Percentiles rank a stretch among this genome's conserved stretches.
These are phyloP conservation scores for Isotomurus palustris DNA, from an alignment of 2,888 invertebrate genomes.

Conservation along the genomic window DNA sequence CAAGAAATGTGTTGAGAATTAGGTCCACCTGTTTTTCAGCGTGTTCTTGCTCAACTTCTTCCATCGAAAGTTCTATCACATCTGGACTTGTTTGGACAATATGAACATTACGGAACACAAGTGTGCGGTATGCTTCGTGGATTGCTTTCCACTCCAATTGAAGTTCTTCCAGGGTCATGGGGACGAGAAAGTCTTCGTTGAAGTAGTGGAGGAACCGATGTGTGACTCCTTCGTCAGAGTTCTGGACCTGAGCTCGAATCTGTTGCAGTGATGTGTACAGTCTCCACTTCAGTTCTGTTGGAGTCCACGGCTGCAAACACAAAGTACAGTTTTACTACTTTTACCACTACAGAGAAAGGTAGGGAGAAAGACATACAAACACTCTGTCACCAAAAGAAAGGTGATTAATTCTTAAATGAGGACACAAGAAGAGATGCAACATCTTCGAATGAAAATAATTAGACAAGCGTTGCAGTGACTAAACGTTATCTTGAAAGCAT, in stretches of 20 bases:
- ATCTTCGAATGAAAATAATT: no score
- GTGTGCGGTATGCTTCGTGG: slow-evolving; percentile 36
- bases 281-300: slow-evolving; percentile 37
- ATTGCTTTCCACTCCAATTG: slow-evolving; percentile 40
- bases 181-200: slow-evolving; percentile 40
- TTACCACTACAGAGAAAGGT: no score
- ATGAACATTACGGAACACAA: slow-evolving; percentile 37
- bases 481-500: no score
- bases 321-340: no score
- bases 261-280: slow-evolving; percentile 38
- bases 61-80: slow-evolving; percentile 38
- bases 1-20: slow-evolving; percentile 39
- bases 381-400: no score
- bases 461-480: no score
- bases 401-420: no score
- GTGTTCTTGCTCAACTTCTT: slow-evolving; percentile 39
- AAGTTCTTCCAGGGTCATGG: slow-evolving; percentile 40
- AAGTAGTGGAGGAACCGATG: slow-evolving; percentile 40
- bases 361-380: no score
- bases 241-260: slow-evolving; percentile 32
- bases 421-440: no score
- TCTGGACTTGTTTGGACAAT: slow-evolving; percentile 36
- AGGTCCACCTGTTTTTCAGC: slow-evolving; percentile 42
- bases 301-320: slow-evolving; percentile 33
- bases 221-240: slow-evolving; percentile 34